These are phyloP conservation scores for Andrena praecox DNA, from an alignment of 2,888 invertebrate species.

Conservation along the genomic window DNA sequence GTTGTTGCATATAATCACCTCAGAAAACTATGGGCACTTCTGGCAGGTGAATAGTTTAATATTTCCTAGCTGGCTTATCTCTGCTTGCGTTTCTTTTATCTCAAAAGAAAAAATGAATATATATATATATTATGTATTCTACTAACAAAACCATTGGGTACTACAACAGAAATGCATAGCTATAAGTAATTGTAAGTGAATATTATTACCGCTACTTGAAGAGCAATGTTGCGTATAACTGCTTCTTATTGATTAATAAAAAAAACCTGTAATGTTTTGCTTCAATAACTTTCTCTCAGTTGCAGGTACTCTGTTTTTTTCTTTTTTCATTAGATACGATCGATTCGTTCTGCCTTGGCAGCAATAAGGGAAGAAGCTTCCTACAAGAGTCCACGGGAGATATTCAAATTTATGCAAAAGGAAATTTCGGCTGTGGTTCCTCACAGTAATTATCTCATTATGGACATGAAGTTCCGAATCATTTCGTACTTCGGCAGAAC, in stretches of 20 bases:
- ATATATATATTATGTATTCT: neutral
- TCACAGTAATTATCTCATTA: conserved; percentile 87
- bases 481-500: conserved; percentile 88
- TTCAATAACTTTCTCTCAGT: conserved; percentile 7
- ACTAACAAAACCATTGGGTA: no score
- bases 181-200: neutral
- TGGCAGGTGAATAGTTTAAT: neutral
- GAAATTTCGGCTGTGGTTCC: conserved; percentile 87
- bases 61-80: neutral
- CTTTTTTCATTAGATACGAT: conserved; percentile 72
- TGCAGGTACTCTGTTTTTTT: conserved; percentile 10
- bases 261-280: neutral
- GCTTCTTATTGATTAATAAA: neutral
- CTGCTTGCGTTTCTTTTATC: neutral
- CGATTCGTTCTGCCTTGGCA: conserved; percentile 84
- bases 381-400: conserved; percentile 85
- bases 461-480: conserved; percentile 88
- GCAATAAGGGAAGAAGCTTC: conserved; percentile 86
- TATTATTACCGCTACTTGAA: neutral
- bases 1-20: neutral
- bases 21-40: neutral
- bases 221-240: neutral
- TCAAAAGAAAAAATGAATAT: neutral
- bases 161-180: no score
- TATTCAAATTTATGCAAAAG: conserved; percentile 87